phyloP scores from a whole-genome alignment of 2,888 invertebrate species.

The Eupelmus urozonus region DNA sequence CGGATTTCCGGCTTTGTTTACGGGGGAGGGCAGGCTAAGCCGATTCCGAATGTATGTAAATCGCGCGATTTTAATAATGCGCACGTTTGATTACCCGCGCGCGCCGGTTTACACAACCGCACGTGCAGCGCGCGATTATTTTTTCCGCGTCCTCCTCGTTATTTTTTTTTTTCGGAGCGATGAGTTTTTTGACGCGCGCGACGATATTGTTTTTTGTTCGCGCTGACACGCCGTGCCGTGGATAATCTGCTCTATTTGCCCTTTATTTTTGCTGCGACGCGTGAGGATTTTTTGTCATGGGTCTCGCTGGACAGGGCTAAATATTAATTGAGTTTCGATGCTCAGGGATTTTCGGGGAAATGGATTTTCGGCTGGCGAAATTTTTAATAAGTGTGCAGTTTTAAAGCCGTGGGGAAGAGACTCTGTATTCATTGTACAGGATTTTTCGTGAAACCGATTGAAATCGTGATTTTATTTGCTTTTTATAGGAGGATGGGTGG shows the following conservation, averaged over 20 bases:
- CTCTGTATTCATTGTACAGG: conserved; percentile 1
- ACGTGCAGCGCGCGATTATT: background rate
- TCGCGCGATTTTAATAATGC: conserved; percentile 52
- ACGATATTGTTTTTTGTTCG: conserved; percentile 16
- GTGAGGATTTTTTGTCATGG: conserved; percentile 24
- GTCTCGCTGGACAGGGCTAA: background rate
- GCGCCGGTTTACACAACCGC: conserved; percentile 1
- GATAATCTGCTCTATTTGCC: background rate
- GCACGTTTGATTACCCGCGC: conserved; percentile 36
- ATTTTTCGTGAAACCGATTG: too few relatives aligned
- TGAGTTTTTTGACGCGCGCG: background rate
- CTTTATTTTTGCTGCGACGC: background rate
- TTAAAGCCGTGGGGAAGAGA: background rate
- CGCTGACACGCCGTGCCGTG: background rate
- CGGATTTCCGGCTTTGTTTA: conserved; percentile 23
- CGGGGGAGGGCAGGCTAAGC: conserved; percentile 33
- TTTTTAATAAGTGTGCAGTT: background rate
- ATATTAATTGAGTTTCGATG: background rate
- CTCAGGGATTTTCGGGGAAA: background rate
- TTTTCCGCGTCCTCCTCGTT: background rate
- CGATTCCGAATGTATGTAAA: conserved; percentile 48
- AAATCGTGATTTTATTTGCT: too few relatives aligned
- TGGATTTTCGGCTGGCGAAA: background rate
- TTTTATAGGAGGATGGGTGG: too few relatives aligned
- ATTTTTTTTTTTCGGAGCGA: conserved; percentile 21